Conservation (phyloP, 2,113 vertebrate genomes). For the Aptenodytes patagonicus region DNA sequence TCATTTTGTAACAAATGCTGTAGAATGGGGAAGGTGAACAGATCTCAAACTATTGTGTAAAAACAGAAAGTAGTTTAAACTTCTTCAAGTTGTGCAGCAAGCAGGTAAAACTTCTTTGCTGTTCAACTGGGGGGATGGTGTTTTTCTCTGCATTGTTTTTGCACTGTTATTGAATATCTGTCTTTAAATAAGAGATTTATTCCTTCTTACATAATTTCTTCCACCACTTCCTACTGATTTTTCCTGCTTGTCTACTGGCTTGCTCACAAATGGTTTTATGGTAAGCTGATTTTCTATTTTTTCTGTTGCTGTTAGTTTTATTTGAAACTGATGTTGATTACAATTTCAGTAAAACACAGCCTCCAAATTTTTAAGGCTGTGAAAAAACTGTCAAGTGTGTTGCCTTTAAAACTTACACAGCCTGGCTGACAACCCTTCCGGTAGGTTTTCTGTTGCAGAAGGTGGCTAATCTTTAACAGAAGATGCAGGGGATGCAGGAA, state of each 20-base stretch:
- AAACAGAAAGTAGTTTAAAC: background rate
- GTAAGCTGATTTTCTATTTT: background rate
- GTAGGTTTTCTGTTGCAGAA: background rate
- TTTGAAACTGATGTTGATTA: background rate
- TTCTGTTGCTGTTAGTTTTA: background rate
- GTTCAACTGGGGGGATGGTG: background rate
- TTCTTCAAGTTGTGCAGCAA: background rate
- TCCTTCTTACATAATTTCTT: background rate
- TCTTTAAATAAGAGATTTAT: background rate
- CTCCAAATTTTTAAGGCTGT: background rate
- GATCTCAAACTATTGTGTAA: background rate
- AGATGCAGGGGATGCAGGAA: background rate
- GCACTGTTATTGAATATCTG: background rate
- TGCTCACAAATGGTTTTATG: background rate
- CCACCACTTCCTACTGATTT: background rate
- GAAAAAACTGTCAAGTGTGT: background rate
- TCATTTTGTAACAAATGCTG: background rate
- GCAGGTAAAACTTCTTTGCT: background rate
- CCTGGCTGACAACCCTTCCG: background rate
- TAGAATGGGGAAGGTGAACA: background rate
- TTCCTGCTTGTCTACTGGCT: background rate
- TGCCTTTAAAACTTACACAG: constrained; percentile 16
- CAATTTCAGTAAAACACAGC: background rate
- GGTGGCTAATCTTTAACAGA: background rate
- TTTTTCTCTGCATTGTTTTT: background rate